Evolutionary conservation across 2,888 invertebrate species (phyloP), one percentile per base, ranked within the genome.

Genomic region (Caenorhabditis japonica): DNA sequence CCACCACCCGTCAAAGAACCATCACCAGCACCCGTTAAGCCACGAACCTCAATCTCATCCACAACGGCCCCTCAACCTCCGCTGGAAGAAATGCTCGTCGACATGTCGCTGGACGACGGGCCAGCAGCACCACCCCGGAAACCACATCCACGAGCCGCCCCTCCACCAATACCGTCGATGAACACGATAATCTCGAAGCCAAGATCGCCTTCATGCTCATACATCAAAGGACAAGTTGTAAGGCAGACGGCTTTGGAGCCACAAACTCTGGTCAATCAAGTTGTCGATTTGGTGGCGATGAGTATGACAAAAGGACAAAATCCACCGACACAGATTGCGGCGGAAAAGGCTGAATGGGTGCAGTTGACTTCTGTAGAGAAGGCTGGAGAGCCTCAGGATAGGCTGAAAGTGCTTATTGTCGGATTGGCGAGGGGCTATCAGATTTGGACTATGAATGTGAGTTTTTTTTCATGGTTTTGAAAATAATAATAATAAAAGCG

Each of bases 371-470:
- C 69, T 7, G 58, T 79, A n/a, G 76, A 72, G 36, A 76, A 71
- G 34, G 71, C 64, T 21, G 79, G 77, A n/a, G 71, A 77, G 8
- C 69, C 91, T 62, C 91, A 92, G 27, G 71, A 76, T 17, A 91
- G 93, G 33, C 94, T 95, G 0, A 90, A 97, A 49, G 90, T 97
- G 23, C 90, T 97, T 17, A 92, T 94, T 43, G 90, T 97, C 66
- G 97, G 94, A n/a, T 94, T 94, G 87, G 91, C 92, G 8, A 92
- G 92, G 83, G 94, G 94, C 58, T 92, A 93, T 61, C 94, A 94
- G 81, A 88, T 90, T 33, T 90, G 90, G 90, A 86, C 88, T 62
- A 82, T 90, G 51, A 88, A 88, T 36, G 90, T 90, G 75, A 87
- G 88, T 38, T 34, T 51, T 33, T 19, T 23, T n/a, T n/a, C 8